Conservation (phyloP, 2,888 invertebrate genomes). For the Steromphala cineraria region DNA sequence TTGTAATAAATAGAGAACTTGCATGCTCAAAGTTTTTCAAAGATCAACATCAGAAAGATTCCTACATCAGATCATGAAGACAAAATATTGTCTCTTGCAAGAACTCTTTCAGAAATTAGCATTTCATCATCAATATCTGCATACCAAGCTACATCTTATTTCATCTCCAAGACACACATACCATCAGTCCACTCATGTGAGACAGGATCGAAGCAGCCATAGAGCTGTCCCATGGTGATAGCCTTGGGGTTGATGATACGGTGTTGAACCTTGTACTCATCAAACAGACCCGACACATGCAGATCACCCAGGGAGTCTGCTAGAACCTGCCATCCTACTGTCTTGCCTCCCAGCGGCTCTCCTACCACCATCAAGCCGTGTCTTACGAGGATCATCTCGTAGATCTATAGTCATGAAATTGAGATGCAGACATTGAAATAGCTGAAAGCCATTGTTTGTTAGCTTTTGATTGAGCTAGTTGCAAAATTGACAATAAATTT, state of each 20-base stretch:
- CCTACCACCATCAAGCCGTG: slow-evolving; percentile 76
- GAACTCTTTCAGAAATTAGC: not conserved
- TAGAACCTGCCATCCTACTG: slow-evolving; percentile 74
- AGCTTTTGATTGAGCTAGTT: no score
- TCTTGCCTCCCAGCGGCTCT: slow-evolving; percentile 76
- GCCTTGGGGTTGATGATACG: slow-evolving; percentile 75
- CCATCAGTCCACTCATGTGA: slow-evolving; percentile 77
- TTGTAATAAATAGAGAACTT: no score
- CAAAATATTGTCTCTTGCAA: not conserved
- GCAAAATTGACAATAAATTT: no score
- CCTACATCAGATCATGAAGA: no score
- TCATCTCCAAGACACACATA: slow-evolving; percentile 34
- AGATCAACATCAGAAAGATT: not conserved
- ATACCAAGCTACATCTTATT: no score
- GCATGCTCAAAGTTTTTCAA: no score
- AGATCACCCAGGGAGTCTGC: slow-evolving; percentile 74
- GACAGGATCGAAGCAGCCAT: slow-evolving; percentile 75
- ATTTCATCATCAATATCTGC: no score
- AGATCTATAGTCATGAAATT: no score
- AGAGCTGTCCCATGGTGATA: slow-evolving; percentile 76
- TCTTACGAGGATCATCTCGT: slow-evolving; percentile 76
- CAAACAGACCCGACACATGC: slow-evolving; percentile 66
- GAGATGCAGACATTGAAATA: no score
- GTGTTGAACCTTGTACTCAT: slow-evolving; percentile 71
- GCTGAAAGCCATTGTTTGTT: no score